These are phyloP conservation scores for Metopia argyrocephala DNA, from an alignment of 2,888 invertebrate genomes.

Conservation along the genomic window DNA sequence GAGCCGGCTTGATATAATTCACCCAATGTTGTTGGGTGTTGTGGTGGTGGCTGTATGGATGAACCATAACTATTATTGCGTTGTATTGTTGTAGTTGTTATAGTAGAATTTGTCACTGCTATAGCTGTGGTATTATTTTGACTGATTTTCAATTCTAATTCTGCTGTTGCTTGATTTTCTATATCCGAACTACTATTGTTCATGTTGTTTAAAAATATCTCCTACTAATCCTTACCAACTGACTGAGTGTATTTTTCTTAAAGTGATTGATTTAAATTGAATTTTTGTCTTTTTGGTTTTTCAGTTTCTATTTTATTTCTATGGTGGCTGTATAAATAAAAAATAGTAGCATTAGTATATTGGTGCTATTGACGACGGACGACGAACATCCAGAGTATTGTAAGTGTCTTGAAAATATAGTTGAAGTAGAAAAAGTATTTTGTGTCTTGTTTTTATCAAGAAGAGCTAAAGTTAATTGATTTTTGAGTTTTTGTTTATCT, in stretches of 20 bases:
- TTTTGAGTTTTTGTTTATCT: constrained; percentile 17
- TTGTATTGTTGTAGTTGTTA: constrained; percentile 17
- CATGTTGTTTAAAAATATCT: constrained; percentile 34
- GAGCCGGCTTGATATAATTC: constrained; percentile 59
- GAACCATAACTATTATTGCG: constrained; percentile 38
- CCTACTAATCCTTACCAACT: constrained; percentile 52
- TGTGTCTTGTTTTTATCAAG: constrained; percentile 6
- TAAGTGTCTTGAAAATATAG: constrained; percentile 5
- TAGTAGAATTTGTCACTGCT: neutral
- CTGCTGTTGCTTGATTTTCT: constrained; percentile 20
- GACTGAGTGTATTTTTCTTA: constrained; percentile 39
- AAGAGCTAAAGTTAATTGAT: constrained; percentile 40
- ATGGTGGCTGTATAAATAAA: neutral
- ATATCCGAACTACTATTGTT: constrained; percentile 49
- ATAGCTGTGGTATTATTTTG: constrained; percentile 47
- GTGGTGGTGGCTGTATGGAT: constrained; percentile 29
- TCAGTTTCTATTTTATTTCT: neutral
- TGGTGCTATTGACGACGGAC: constrained; percentile 25
- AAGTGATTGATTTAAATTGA: constrained; percentile 59
- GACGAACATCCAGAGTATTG: too few relatives aligned
- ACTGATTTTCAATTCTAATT: constrained; percentile 53
- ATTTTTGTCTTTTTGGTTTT: neutral
- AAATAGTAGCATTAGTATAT: neutral
- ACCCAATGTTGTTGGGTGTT: constrained; percentile 53
- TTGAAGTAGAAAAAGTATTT: constrained; percentile 7